A percentile compares a stretch with the other conserved stretches of the same genome.
Evolutionary conservation across 1,140 invertebrate genomes (phyloP).

Genomic region (Bombus fervidus): DNA sequence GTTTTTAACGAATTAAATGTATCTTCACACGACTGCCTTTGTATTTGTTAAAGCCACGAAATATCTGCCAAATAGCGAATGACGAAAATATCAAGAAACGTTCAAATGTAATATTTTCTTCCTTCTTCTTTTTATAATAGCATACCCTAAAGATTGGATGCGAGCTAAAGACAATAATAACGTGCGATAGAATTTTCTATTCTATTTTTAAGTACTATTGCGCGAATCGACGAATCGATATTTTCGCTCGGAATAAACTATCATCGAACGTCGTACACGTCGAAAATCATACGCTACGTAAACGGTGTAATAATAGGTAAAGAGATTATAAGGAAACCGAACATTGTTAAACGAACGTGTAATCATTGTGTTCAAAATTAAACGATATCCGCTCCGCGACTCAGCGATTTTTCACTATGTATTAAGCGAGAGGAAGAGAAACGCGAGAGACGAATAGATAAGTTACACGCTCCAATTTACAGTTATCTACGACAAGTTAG

Average conservation of each 20-base stretch:
- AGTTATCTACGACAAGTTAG: slow-evolving; percentile 74
- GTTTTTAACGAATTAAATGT: slow-evolving; percentile 58
- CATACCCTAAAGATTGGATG: slow-evolving; percentile 33
- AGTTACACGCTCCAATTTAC: slow-evolving; percentile 70
- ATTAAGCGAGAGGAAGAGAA: slow-evolving; percentile 58
- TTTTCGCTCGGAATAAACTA: not conserved
- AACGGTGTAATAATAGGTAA: slow-evolving; percentile 41
- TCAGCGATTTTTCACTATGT: slow-evolving; percentile 70
- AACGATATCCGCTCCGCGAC: slow-evolving; percentile 65
- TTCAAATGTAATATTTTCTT: not conserved
- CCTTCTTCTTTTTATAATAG: slow-evolving; percentile 48
- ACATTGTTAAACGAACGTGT: slow-evolving; percentile 39
- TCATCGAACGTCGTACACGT: too few relatives aligned
- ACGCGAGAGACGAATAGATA: slow-evolving; percentile 34
- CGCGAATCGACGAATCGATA: not conserved
- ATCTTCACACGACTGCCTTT: slow-evolving; percentile 57
- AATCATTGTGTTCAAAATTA: slow-evolving; percentile 64
- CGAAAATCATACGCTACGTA: too few relatives aligned
- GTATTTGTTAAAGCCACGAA: slow-evolving; percentile 50
- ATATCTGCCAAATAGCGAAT: slow-evolving; percentile 52
- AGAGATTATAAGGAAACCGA: slow-evolving; percentile 28
- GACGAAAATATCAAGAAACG: slow-evolving; percentile 47
- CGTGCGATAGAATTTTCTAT: not conserved
- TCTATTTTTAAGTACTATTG: not conserved
- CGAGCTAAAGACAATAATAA: slow-evolving; percentile 24